phyloP scores from a whole-genome alignment of 2,113 vertebrate genomes.

The Columbina picui region DNA sequence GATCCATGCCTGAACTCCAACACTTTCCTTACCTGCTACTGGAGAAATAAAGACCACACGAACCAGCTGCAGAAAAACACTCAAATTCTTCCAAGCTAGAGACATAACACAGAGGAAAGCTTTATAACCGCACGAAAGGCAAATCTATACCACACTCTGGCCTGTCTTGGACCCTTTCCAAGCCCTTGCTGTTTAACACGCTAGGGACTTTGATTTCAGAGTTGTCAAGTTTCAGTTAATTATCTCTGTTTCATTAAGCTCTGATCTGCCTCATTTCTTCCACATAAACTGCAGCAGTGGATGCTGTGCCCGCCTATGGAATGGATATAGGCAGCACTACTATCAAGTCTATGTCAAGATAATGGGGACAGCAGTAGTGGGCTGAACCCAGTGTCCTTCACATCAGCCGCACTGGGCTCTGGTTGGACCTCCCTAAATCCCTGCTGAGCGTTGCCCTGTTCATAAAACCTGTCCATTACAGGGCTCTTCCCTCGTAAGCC shows the following conservation, averaged over 20 bases:
- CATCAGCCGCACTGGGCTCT: background rate
- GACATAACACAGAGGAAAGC: background rate
- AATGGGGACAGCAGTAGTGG: background rate
- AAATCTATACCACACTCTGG: background rate
- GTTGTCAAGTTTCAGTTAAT: constrained; percentile 8
- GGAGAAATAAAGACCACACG: background rate
- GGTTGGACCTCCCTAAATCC: background rate
- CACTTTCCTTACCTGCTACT: background rate
- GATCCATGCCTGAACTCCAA: background rate
- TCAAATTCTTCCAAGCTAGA: background rate
- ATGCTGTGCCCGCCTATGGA: background rate
- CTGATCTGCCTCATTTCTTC: background rate
- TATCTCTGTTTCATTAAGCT: background rate
- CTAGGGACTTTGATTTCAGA: background rate
- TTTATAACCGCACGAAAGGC: background rate
- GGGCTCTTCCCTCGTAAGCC: constrained; percentile 50
- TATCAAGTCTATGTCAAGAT: fast-evolving
- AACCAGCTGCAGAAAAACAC: background rate
- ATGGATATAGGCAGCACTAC: background rate
- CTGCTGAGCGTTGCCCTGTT: background rate
- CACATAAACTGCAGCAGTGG: background rate
- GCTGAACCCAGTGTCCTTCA: background rate
- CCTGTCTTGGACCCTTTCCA: background rate
- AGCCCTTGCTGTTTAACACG: background rate
- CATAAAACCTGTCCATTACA: background rate